Base-by-base conservation (phyloP, 2,113 vertebrate genomes). In the Gambusia affinis region DNA sequence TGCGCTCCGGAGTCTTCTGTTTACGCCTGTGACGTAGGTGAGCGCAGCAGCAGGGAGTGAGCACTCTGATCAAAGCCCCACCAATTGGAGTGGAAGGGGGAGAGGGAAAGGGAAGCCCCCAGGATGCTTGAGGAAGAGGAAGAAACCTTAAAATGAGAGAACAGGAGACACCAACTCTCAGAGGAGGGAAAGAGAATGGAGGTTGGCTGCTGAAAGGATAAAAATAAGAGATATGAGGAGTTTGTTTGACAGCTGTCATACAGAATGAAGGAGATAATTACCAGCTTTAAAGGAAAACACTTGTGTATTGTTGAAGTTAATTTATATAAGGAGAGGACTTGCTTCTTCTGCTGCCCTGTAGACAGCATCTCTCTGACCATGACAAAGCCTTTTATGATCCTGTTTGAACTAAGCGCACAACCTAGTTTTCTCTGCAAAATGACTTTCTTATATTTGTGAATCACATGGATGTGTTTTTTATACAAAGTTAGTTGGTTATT, bases 81-180 rank as follows among this genome's bases (percentile, higher is more conserved):
- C 35, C 63, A 76, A 60, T 11, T 57, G 65, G 14, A 44, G 4
- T 47, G 39, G 39, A 42, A 8, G 11, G 47, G 63, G 75, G 63
- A 47, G 39, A 29, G 4, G 28, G 15, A 51, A 51, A 29, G 4
- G 28, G 15, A 51, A 51, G 66, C 82, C 76, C 70, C 47, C 14
- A 4, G 54, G 82, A 75, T 0, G 28, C 61, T 62, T 67, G 67
- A 72, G 72, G 67, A 69, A 33, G 73, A 51, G 67, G 51, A 68
- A 76, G 74, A 39, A 70, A 80, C 80, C 85, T 84, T 78, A 79
- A 85, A 90, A 63, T 28, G 82, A 79, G 79, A 79, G 83, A 88
- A 82, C 82, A 24, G 79, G 70, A 89, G 80, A 60, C 75, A 30
- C 54, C 1, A 42, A 64, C 70, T 87, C 87, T 54, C 68, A 31